A percentile compares a stretch with the other conserved stretches of the same genome.
These are phyloP conservation scores for Holothuria leucospilota DNA, from an alignment of 53 echinoderm and acorn worm genomes.

Conservation along the genomic window DNA sequence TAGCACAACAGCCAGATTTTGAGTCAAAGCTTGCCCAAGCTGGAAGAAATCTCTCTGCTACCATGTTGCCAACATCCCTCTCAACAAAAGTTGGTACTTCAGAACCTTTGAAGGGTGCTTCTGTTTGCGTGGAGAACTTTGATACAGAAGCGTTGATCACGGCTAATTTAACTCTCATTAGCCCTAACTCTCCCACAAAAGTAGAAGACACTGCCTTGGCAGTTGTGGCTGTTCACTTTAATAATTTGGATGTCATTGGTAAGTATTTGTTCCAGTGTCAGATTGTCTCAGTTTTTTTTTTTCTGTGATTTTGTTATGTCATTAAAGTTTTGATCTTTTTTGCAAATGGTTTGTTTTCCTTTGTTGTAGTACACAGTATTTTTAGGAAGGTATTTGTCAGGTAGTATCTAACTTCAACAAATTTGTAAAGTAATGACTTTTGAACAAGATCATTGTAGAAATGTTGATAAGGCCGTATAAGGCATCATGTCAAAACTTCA, in stretches of 20 bases:
- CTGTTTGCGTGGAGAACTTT: background rate
- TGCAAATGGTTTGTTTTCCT: too few species aligned
- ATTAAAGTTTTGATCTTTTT: too few species aligned
- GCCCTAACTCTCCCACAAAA: slow-evolving; percentile 71
- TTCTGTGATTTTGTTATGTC: too few species aligned
- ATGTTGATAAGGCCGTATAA: too few species aligned
- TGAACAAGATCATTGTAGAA: too few species aligned
- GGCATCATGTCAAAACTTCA: too few species aligned
- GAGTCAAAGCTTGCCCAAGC: slow-evolving; percentile 50
- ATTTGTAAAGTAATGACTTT: too few species aligned
- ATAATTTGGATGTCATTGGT: slow-evolving; percentile 97
- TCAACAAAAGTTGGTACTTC: background rate
- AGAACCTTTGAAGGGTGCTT: background rate
- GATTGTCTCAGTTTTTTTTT: too few species aligned
- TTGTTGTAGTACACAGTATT: too few species aligned
- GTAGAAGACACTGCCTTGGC: slow-evolving; percentile 61
- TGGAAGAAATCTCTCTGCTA: slow-evolving; percentile 19
- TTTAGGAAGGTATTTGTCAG: too few species aligned
- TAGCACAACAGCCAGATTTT: slow-evolving; percentile 71
- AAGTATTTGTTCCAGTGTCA: background rate
- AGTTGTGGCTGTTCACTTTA: slow-evolving; percentile 85
- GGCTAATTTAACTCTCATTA: slow-evolving; percentile 74
- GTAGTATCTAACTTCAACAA: too few species aligned
- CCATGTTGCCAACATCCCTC: background rate
- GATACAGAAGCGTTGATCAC: slow-evolving; percentile 87